phyloP scores from a whole-genome alignment of 2,113 vertebrate genomes.

The Oryctolagus cuniculus region mOryCun1.1 NC_091434.1:98063501-98064000 shows the following conservation, averaged over 20 bases:
- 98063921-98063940: not conserved
- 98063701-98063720: constrained; percentile 69
- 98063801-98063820: constrained; percentile 65
- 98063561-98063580: not conserved
- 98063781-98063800: constrained; percentile 57
- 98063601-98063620: constrained; percentile 33
- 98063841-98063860: constrained; percentile 46
- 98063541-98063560: constrained; percentile 1
- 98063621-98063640: constrained; percentile 39
- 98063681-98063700: constrained; percentile 42
- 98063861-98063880: constrained; percentile 57
- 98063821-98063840: constrained; percentile 51
- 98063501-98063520: not conserved
- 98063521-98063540: not conserved
- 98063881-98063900: constrained; percentile 56
- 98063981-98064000: constrained; percentile 51
- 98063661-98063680: constrained; percentile 69
- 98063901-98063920: constrained; percentile 56
- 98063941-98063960: constrained; percentile 55
- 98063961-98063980: constrained; percentile 48
- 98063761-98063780: constrained; percentile 69
- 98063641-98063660: constrained; percentile 64
- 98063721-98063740: constrained; percentile 72
- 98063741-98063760: constrained; percentile 50
- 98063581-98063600: constrained; percentile 36